Conservation (phyloP, 2,888 invertebrate genomes). For the Phragmatobia fuliginosa region DNA sequence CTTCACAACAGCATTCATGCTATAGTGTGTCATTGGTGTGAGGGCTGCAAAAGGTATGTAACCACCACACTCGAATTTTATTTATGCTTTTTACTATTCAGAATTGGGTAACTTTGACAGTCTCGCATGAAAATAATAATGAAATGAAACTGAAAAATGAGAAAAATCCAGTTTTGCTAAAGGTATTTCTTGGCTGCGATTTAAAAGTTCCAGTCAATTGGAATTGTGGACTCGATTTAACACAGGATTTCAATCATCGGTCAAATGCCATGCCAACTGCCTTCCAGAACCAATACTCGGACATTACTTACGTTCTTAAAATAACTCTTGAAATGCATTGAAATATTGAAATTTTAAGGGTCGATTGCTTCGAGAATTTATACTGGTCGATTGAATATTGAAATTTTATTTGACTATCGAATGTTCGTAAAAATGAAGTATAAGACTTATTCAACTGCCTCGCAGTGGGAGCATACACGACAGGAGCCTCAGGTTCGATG, state of each 20-base stretch:
- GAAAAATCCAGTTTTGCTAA: neutral
- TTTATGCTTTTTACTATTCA: too few species aligned
- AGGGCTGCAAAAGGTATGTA: too few species aligned
- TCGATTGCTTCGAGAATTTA: neutral
- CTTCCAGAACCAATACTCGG: constrained; percentile 9
- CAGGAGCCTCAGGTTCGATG: too few species aligned
- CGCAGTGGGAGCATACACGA: too few species aligned
- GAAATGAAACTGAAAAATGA: neutral
- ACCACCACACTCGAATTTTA: too few species aligned
- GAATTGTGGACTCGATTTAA: constrained; percentile 19
- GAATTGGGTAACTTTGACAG: too few species aligned
- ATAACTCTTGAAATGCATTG: constrained; percentile 9
- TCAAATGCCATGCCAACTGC: constrained; percentile 14
- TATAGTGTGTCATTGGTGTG: too few species aligned
- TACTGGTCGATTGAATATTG: neutral
- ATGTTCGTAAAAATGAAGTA: neutral
- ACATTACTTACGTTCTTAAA: constrained; percentile 2
- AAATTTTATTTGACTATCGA: too few species aligned
- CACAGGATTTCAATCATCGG: constrained; percentile 29
- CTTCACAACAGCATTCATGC: too few species aligned
- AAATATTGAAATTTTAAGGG: constrained; percentile 14
- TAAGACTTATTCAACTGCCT: neutral
- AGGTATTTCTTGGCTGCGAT: constrained; percentile 6
- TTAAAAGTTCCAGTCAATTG: constrained; percentile 22
- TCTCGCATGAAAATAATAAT: too few species aligned